Base-by-base conservation (phyloP, 2,797 vertebrate genomes). In the Sebastes elongatus region DNA sequence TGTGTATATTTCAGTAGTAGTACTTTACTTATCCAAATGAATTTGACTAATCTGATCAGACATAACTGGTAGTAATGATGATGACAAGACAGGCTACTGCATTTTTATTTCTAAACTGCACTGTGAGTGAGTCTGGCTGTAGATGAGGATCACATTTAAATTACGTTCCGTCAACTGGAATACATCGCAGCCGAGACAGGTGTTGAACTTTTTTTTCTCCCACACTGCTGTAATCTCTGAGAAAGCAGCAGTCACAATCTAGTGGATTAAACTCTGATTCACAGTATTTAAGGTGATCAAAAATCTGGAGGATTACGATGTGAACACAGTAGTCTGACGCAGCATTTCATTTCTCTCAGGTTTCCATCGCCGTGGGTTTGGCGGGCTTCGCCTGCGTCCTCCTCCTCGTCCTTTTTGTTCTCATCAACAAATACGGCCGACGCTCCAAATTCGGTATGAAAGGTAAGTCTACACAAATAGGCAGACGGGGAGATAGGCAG, bases 391-490 rank as follows among this genome's bases (percentile, higher is more conserved):
- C 97, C 53, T 99, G 98, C 8, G 96, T 99, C 82, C 96, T 99
- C 72, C 94, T 99, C 89, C 97, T 99, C 68, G 95, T 99, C 80
- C 97, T 99, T 70, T 99, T 99, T 80, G 97, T 99, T 85, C 97
- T 99, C 94, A 99, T 99, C 96, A 99, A 99, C 96, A 99, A 99
- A 92, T 99, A 99, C 3, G 98, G 98, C 76, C 96, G 98, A 4
- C 96, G 97, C 80, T 99, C 98, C 92, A 99, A 99, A 92, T 99
- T 98, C 80, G 98, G 98, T 83, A 99, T 99, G 97, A 99, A 99
- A 97, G 98, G 98, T 99, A 96, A 91, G 96, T 90, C 82, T 56
- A 33, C 80, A 69, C 66, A 71, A 65, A 89, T 46, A 66, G 53
- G 23, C 65, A 77, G 71, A 70, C 56, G 3, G n/a, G 55, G 80